Evolutionary conservation across 2,888 invertebrate species (phyloP), one percentile per base, ranked within the genome.

Genomic region (Anoplius nigerrimus): DNA sequence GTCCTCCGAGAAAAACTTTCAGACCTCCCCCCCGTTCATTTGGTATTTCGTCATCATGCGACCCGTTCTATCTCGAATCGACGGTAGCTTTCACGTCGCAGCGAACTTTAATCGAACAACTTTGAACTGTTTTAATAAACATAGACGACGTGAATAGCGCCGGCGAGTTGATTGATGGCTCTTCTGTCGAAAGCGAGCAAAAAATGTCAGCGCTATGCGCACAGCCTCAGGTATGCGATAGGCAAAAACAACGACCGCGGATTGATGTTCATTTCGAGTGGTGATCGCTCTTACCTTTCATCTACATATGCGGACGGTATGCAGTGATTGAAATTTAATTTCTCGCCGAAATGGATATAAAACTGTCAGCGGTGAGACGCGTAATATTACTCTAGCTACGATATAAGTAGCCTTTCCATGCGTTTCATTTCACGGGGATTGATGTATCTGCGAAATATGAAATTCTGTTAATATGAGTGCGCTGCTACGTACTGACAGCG

Each of bases 71-170:
- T 46, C 46, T 27, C 27, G 5, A 46, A 56, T 18, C 16, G 46
- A 27, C 16, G 55, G 21, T 18, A 15, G 43, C 54, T 48, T 76
- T 59, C 61, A 54, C 71, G 52, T 46, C 45, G 27, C 42, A 42
- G 27, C 46, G 21, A 70, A 60, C 57, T 64, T 57, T 66, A 73
- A 75, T 77, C 63, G 61, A 73, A 60, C 68, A 73, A 73, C 67
- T 69, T 74, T 71, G 54, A 64, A 56, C 65, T 69, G 72, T 76
- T 82, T 83, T 77, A 78, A 78, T 75, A 76, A 78, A 76, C 74
- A 72, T 62, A 57, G 65, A 58, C 16, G 68, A 62, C 75, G 53
- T 66, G 71, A 64, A 76, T 71, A 62, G 70, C 61, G 60, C 63
- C 55, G 66, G 62, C 57, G 42, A 27, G 56, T 70, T 77, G 76